A percentile compares a stretch with the other conserved stretches of the same genome.
These are phyloP conservation scores for Sitodiplosis mosellana DNA, from an alignment of 1,140 invertebrate species.

Conservation along the genomic window DNA sequence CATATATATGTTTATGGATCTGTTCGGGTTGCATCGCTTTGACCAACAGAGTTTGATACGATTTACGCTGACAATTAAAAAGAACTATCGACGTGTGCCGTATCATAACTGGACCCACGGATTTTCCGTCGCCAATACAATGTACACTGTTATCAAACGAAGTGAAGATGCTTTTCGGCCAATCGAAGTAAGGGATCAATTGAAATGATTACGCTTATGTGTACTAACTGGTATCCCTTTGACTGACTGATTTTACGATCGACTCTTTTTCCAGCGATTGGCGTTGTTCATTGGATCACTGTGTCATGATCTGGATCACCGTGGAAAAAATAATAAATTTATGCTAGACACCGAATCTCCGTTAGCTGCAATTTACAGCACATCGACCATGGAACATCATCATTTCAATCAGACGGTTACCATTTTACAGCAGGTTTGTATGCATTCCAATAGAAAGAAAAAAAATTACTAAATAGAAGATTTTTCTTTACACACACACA, in stretches of 20 bases:
- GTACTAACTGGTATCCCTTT: background rate
- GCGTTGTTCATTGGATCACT: conserved; percentile 59
- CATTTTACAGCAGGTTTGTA: conserved; percentile 49
- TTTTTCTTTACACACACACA: too few relatives aligned
- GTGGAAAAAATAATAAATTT: conserved; percentile 70
- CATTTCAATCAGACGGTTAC: conserved; percentile 76
- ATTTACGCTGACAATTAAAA: conserved; percentile 62
- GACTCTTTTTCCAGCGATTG: conserved; percentile 35
- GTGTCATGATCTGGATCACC: conserved; percentile 70
- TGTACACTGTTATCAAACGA: conserved; percentile 56
- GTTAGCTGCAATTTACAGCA: conserved; percentile 61
- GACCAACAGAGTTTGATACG: conserved; percentile 39
- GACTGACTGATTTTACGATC: too few relatives aligned
- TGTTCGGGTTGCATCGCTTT: conserved; percentile 42
- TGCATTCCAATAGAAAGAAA: conserved; percentile 1
- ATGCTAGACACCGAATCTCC: conserved; percentile 67
- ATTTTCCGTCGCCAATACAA: conserved; percentile 66
- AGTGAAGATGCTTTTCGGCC: conserved; percentile 32
- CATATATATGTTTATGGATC: conserved; percentile 61
- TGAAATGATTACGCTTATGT: conserved; percentile 6
- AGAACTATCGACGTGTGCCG: conserved; percentile 63
- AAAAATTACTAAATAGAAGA: background rate
- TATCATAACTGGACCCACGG: conserved; percentile 80
- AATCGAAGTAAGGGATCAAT: conserved; percentile 33
- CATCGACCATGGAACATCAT: conserved; percentile 71